phyloP scores from a whole-genome alignment of 2,113 vertebrate genomes.

The Leptobrachium ailaonicum region DNA sequence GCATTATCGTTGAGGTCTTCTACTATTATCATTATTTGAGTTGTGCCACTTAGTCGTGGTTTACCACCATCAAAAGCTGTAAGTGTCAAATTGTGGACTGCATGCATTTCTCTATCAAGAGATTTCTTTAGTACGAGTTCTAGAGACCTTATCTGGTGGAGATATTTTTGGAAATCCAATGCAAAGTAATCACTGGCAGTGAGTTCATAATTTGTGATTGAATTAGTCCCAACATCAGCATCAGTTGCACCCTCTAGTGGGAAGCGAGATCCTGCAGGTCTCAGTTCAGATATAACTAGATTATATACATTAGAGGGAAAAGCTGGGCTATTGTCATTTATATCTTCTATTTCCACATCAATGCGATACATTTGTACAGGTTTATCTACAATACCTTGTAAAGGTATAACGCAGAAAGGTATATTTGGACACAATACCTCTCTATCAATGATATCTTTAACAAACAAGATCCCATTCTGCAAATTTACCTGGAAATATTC shows the following conservation, averaged over 20 bases:
- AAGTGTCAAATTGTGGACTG: constrained; percentile 30
- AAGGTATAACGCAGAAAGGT: constrained; percentile 67
- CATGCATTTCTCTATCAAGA: constrained; percentile 49
- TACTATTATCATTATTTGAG: constrained; percentile 56
- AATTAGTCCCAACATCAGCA: constrained; percentile 66
- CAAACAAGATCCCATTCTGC: constrained; percentile 66
- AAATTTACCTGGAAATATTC: constrained; percentile 66
- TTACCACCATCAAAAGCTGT: constrained; percentile 54
- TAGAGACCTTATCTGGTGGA: constrained; percentile 11
- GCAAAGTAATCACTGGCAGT: constrained; percentile 59
- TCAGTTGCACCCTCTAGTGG: constrained; percentile 67
- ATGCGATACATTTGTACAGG: constrained; percentile 72
- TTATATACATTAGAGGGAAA: constrained; percentile 59
- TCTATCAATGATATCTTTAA: constrained; percentile 74
- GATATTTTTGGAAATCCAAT: constrained; percentile 43
- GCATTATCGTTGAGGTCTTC: constrained; percentile 65
- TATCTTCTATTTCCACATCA: constrained; percentile 69
- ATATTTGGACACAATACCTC: constrained; percentile 72
- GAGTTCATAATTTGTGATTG: constrained; percentile 70
- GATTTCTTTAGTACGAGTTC: constrained; percentile 49
- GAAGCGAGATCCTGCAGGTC: constrained; percentile 62
- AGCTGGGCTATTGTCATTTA: constrained; percentile 76
- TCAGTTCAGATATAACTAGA: constrained; percentile 63
- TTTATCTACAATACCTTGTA: constrained; percentile 75
- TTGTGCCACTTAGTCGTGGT: constrained; percentile 66